phyloP scores from a whole-genome alignment of 37 sponge, comb jelly and placozoan genomes.

The Eunapius fragilis region DNA sequence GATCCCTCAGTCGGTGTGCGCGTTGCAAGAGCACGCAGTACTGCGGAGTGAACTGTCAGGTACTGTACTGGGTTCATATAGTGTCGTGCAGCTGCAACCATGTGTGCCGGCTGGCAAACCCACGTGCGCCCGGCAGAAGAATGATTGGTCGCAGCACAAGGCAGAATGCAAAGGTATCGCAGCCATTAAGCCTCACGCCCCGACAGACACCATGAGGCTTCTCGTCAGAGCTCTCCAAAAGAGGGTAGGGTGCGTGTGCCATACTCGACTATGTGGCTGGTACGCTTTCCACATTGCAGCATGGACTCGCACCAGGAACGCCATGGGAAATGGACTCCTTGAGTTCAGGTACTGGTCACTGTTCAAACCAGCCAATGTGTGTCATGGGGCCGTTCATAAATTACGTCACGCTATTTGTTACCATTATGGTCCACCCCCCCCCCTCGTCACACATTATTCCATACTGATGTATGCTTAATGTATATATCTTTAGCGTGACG shows the following conservation, averaged over 20 bases:
- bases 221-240: slow-evolving; percentile 35
- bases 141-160: slow-evolving; percentile 75
- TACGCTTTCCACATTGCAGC: background rate
- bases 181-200: slow-evolving; percentile 27
- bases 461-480: too few species aligned
- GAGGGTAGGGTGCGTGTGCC: background rate
- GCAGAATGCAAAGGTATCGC: slow-evolving; percentile 62
- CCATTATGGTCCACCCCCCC: too few species aligned
- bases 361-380: too few species aligned
- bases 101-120: background rate
- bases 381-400: too few species aligned
- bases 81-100: background rate
- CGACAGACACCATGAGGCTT: slow-evolving; percentile 66
- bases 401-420: too few species aligned
- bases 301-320: background rate
- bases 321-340: slow-evolving; percentile 32
- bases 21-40: slow-evolving; percentile 58
- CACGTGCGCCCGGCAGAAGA: slow-evolving; percentile 23
- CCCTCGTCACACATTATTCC: too few species aligned
- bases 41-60: slow-evolving; percentile 70
- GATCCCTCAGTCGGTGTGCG: slow-evolving; percentile 30
- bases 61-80: background rate
- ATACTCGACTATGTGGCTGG: background rate
- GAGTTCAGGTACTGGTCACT: slow-evolving; percentile 42
- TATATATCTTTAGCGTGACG: too few species aligned